Percentiles rank a stretch among this genome's conserved stretches.
These are phyloP conservation scores for Ceratotherium simum DNA, from an alignment of 2,113 vertebrate genomes.

Conservation along the genomic window DNA sequence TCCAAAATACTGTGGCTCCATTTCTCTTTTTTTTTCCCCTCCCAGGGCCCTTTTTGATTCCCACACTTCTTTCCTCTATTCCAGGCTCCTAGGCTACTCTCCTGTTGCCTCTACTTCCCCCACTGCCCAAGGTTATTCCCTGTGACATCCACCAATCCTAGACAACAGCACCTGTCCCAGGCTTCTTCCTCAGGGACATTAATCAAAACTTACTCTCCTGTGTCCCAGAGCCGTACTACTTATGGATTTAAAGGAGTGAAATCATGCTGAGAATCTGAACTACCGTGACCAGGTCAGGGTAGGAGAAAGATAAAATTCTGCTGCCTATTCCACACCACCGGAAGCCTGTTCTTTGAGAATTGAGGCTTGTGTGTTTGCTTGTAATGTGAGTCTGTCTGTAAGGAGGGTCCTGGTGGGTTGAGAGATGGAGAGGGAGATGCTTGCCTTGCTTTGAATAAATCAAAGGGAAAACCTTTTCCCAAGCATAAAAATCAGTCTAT, in stretches of 20 bases:
- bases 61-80: neutral
- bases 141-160: neutral
- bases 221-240: neutral
- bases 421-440: neutral
- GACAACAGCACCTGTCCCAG: neutral
- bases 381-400: neutral
- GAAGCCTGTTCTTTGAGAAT: neutral
- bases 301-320: neutral
- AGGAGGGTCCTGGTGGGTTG: neutral
- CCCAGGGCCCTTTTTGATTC: neutral
- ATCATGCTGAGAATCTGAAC: neutral
- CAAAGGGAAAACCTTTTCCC: neutral
- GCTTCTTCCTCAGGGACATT: neutral
- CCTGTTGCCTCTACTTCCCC: neutral
- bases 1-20: neutral
- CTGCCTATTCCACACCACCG: neutral
- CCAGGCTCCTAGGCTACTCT: neutral
- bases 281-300: neutral
- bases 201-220: neutral
- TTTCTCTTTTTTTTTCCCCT: neutral
- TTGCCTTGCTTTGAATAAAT: constrained; percentile 13
- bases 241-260: neutral
- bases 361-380: neutral
- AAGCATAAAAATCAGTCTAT: neutral
- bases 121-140: neutral